phyloP scores from a whole-genome alignment of 2,113 vertebrate genomes.

The Nothocercus nigrocapillus region DNA sequence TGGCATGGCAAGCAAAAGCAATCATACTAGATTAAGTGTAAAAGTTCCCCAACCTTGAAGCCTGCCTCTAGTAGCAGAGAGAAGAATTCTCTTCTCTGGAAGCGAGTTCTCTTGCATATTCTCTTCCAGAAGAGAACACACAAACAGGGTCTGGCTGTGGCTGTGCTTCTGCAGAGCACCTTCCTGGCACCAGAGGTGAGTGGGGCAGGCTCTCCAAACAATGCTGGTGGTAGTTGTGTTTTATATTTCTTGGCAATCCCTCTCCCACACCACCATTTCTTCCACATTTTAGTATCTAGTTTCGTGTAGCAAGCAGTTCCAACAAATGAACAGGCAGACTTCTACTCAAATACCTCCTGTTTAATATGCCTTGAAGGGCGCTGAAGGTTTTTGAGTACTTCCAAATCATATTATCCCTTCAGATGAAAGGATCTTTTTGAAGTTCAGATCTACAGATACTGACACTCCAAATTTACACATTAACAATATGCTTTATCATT shows the following conservation, averaged over 20 bases:
- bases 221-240: fast-evolving
- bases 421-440: background rate
- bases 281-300: background rate
- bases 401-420: background rate
- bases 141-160: background rate
- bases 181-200: fast-evolving
- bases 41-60: background rate
- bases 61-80: no score
- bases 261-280: background rate
- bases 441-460: background rate
- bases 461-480: background rate
- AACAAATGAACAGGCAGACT: background rate
- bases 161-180: background rate
- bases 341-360: background rate
- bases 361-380: background rate
- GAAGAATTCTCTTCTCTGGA: no score
- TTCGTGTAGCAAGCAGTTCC: background rate
- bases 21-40: background rate
- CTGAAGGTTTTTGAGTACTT: background rate
- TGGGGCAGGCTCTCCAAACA: background rate
- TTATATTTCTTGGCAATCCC: background rate
- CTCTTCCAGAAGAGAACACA: background rate
- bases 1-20: no score
- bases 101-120: no score
- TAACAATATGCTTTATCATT: background rate